A percentile compares a stretch with the other conserved stretches of the same genome.
These are phyloP conservation scores for Idaea biselata DNA, from an alignment of 2,888 invertebrate species.

Conservation along the genomic window DNA sequence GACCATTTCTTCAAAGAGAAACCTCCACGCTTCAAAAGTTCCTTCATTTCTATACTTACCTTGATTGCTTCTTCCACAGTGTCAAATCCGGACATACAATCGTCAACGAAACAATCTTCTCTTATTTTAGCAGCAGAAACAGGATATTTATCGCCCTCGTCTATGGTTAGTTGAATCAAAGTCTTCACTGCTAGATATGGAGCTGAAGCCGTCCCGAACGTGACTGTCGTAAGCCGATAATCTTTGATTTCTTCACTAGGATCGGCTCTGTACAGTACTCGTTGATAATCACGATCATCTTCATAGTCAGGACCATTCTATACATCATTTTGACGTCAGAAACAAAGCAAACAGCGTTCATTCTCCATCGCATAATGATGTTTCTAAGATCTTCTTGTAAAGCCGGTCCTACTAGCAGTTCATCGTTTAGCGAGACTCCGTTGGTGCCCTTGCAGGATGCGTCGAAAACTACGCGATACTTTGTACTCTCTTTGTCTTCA, in stretches of 20 bases:
- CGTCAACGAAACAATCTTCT: conserved; percentile 22
- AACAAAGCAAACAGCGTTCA: conserved; percentile 9
- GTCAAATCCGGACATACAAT: conserved; percentile 19
- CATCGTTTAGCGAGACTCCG: conserved; percentile 13
- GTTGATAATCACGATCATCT: conserved; percentile 10
- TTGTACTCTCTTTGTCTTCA: conserved; percentile 29
- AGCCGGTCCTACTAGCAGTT: conserved; percentile 10
- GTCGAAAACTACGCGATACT: conserved; percentile 27
- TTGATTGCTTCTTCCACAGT: conserved; percentile 11
- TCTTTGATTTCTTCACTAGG: conserved; percentile 13
- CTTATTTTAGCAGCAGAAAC: conserved; percentile 9
- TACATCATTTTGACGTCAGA: conserved; percentile 23
- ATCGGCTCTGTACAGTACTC: conserved; percentile 19
- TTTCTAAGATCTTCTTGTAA: conserved; percentile 16
- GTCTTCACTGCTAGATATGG: conserved; percentile 23
- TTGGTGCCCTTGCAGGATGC: conserved; percentile 1
- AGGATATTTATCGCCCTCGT: conserved; percentile 16
- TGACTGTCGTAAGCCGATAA: conserved; percentile 21
- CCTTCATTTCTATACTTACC: conserved; percentile 8
- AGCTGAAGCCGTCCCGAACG: conserved; percentile 27
- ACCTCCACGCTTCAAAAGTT: conserved; percentile 16
- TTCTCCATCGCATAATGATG: conserved; percentile 19
- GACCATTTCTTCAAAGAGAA: conserved; percentile 20
- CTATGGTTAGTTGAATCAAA: conserved; percentile 18
- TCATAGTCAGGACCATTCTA: conserved; percentile 7